Percentiles rank a stretch among this genome's conserved stretches.
phyloP scores from a whole-genome alignment of 1,140 invertebrate species.

The Steinernema khuongi region DNA sequence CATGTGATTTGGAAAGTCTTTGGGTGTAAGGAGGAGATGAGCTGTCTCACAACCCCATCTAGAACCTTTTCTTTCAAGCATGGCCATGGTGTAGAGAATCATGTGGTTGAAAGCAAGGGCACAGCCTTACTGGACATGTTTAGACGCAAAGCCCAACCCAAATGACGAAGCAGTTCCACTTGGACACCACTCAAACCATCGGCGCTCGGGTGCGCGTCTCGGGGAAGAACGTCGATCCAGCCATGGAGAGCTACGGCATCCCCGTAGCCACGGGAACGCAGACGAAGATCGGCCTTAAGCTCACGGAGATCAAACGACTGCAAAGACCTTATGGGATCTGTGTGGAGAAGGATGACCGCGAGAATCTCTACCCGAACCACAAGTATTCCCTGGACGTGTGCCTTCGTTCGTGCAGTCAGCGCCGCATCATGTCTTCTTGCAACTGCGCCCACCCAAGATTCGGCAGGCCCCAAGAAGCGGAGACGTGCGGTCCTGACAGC shows the following conservation, averaged over 20 bases:
- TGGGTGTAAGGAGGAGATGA: no score
- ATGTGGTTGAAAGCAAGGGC: no score
- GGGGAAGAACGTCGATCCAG: background rate
- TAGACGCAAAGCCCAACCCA: background rate
- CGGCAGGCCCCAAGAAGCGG: background rate
- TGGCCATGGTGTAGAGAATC: no score
- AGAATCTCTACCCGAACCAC: background rate
- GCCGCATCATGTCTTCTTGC: background rate
- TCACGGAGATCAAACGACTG: background rate
- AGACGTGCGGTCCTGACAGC: background rate
- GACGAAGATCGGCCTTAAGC: background rate
- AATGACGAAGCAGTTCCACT: background rate
- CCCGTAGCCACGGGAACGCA: background rate
- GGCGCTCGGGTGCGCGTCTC: background rate
- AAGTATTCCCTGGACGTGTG: conserved; percentile 1
- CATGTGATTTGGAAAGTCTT: background rate
- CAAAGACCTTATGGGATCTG: background rate
- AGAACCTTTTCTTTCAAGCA: no score
- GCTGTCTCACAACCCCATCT: no score
- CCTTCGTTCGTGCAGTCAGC: background rate
- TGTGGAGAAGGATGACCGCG: background rate
- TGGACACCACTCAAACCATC: background rate
- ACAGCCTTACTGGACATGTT: no score
- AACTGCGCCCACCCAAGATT: background rate
- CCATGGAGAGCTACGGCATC: conserved; percentile 11